Conservation (phyloP, 1,140 invertebrate species). For the Drosophila subobscura region DNA sequence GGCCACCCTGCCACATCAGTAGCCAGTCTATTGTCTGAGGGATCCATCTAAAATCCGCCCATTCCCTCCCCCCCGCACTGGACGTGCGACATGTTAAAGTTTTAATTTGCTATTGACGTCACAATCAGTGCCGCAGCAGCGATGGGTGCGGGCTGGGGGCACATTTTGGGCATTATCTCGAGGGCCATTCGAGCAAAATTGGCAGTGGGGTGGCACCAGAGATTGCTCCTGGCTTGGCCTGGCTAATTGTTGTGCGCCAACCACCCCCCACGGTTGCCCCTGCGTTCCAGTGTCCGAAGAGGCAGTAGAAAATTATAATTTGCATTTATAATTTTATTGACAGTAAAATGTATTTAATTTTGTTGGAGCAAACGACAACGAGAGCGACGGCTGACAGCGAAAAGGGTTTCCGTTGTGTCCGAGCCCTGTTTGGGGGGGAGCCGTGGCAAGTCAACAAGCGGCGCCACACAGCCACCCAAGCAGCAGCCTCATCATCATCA, state of each 20-base stretch:
- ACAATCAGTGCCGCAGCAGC: constrained; percentile 53
- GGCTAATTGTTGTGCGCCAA: constrained; percentile 64
- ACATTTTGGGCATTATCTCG: constrained; percentile 61
- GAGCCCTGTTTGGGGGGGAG: background rate
- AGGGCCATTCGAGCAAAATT: constrained; percentile 9
- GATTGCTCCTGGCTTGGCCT: background rate
- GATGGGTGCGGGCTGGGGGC: background rate
- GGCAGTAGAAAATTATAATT: constrained; percentile 81
- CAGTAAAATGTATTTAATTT: constrained; percentile 82
- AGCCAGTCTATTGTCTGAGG: too few species aligned
- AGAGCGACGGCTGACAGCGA: constrained; percentile 11
- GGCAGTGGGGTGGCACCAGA: background rate
- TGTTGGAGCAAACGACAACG: constrained; percentile 45
- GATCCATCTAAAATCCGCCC: constrained; percentile 1
- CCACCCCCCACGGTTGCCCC: too few species aligned
- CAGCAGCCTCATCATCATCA: constrained; percentile 22
- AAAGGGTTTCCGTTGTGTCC: constrained; percentile 19
- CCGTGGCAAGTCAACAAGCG: constrained; percentile 3
- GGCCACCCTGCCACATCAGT: too few species aligned
- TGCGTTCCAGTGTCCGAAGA: constrained; percentile 47
- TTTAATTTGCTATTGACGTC: constrained; percentile 78
- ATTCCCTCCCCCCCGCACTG: constrained; percentile 6
- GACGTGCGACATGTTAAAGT: constrained; percentile 73
- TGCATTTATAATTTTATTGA: constrained; percentile 82
- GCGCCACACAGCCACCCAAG: background rate